A percentile compares a stretch with the other conserved stretches of the same genome.
These are phyloP conservation scores for Zaprionus taronus DNA, from an alignment of 1,140 invertebrate species.

Conservation along the genomic window DNA sequence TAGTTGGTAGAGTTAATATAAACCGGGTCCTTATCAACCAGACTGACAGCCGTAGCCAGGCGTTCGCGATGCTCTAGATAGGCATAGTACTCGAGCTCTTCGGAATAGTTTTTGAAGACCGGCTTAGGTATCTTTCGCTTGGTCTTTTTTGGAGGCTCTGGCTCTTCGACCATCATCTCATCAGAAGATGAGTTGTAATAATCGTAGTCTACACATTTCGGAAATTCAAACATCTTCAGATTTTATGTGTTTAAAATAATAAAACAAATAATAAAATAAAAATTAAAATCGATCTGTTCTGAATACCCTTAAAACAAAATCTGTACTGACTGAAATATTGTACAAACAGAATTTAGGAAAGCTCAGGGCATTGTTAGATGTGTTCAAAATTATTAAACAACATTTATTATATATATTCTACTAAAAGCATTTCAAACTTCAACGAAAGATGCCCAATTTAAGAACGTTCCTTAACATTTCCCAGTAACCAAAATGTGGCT, in stretches of 20 bases:
- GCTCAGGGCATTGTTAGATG: neutral
- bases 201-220: neutral
- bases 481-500: slow-evolving; percentile 13
- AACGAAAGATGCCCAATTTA: neutral
- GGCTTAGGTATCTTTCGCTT: slow-evolving; percentile 11
- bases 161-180: neutral
- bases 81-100: slow-evolving; percentile 3
- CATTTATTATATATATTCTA: too few relatives aligned
- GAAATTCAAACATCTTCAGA: slow-evolving; percentile 1
- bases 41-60: slow-evolving; percentile 26
- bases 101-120: neutral
- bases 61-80: slow-evolving; percentile 66
- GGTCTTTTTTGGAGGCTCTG: neutral
- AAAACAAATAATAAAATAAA: neutral
- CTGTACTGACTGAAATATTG: neutral
- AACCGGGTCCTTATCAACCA: slow-evolving; percentile 47
- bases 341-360: too few relatives aligned
- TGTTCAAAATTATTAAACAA: too few relatives aligned
- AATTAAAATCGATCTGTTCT: neutral
- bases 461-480: neutral
- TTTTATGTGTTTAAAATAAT: neutral
- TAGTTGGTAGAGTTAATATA: slow-evolving; percentile 40
- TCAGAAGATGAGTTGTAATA: neutral
- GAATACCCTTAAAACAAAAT: neutral
- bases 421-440: neutral